These are phyloP conservation scores for Syndactyla subalaris DNA, from an alignment of 2,797 vertebrate species.

Conservation along the genomic window DNA sequence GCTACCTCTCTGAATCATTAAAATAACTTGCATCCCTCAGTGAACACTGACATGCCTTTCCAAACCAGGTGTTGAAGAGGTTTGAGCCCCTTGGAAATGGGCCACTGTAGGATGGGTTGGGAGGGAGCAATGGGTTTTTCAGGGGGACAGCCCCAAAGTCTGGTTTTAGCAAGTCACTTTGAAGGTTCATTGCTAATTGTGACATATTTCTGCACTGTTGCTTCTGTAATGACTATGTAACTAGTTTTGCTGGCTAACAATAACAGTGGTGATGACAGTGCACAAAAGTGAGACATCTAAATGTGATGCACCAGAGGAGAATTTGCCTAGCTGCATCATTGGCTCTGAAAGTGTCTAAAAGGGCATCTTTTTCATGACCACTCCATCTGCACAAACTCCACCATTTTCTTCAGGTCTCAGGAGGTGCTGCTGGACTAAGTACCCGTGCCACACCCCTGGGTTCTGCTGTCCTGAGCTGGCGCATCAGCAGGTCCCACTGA, in stretches of 20 bases:
- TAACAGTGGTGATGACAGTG: neutral
- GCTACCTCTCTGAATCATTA: neutral
- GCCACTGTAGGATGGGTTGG: neutral
- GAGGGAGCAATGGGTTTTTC: neutral
- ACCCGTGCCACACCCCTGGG: rapidly evolving
- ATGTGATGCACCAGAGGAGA: neutral
- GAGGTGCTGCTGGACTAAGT: too few relatives aligned
- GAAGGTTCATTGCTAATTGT: neutral
- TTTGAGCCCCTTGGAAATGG: neutral
- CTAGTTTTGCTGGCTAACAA: neutral
- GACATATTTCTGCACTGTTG: neutral
- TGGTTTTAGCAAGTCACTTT: neutral
- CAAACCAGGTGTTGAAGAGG: neutral
- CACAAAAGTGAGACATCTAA: neutral
- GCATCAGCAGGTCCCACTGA: neutral
- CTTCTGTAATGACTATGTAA: neutral
- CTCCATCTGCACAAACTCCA: neutral
- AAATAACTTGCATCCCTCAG: neutral
- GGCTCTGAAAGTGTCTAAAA: neutral
- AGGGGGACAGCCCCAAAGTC: neutral
- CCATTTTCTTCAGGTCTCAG: neutral
- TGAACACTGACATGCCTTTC: neutral
- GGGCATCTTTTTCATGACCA: neutral
- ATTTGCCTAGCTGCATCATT: neutral
- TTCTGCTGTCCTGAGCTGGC: neutral